A percentile compares a stretch with the other conserved stretches of the same genome.
phyloP scores from a whole-genome alignment of 2,113 vertebrate genomes.

The Dipodomys ordii region DNA sequence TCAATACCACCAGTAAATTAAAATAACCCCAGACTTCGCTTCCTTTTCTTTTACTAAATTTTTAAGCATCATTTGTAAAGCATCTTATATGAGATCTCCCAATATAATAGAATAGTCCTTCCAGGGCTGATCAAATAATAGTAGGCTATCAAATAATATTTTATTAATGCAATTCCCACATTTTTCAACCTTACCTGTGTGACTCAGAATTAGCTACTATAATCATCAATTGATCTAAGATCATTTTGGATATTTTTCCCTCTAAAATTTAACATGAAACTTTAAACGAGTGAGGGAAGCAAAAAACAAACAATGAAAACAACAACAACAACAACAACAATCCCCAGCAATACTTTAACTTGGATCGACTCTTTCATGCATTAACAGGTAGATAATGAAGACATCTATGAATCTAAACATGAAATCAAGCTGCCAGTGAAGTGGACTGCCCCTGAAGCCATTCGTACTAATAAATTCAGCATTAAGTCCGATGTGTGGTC shows the following conservation, averaged over 20 bases:
- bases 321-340: not conserved
- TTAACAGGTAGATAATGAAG: constrained; percentile 90
- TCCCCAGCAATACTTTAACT: constrained; percentile 16
- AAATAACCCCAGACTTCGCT: constrained; percentile 60
- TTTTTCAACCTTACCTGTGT: constrained; percentile 58
- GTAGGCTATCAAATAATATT: constrained; percentile 31
- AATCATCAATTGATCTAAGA: constrained; percentile 73
- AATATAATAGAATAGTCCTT: constrained; percentile 28
- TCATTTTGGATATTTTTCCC: not conserved
- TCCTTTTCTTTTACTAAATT: constrained; percentile 47
- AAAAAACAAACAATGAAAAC: not conserved
- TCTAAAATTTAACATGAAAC: constrained; percentile 70
- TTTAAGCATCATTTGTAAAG: constrained; percentile 47
- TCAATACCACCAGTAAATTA: constrained; percentile 75
- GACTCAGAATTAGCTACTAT: constrained; percentile 69
- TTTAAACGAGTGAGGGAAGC: not conserved
- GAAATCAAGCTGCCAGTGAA: constrained; percentile 96
- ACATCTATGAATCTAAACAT: constrained; percentile 91
- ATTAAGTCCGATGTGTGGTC: constrained; percentile 99
- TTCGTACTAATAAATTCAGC: constrained; percentile 90
- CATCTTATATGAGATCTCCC: constrained; percentile 22
- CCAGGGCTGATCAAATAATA: constrained; percentile 1
- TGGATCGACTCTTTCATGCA: constrained; percentile 69
- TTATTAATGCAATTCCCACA: constrained; percentile 41
- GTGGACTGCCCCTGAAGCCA: constrained; percentile 97